A percentile compares a stretch with the other conserved stretches of the same genome.
Conservation (phyloP, 1,140 invertebrate species). For the Mya arenaria region DNA sequence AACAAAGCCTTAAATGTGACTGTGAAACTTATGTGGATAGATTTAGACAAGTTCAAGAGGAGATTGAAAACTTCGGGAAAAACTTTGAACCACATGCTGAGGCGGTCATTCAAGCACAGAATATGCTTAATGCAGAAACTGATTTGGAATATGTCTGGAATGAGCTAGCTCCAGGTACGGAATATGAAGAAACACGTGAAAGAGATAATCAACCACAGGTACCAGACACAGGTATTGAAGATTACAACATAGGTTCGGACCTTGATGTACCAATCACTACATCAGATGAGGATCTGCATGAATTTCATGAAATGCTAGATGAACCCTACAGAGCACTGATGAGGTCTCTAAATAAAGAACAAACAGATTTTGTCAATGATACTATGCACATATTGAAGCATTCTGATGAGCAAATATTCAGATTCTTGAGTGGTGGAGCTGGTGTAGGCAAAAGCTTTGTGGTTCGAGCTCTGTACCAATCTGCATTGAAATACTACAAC, state of each 20-base stretch:
- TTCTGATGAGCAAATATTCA: conserved; percentile 1
- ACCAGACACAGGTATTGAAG: not conserved
- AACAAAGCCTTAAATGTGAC: conserved; percentile 2
- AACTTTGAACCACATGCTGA: conserved; percentile 5
- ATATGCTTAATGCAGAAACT: conserved; percentile 9
- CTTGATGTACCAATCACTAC: conserved; percentile 7
- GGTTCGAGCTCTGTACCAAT: conserved; percentile 40
- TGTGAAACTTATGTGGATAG: conserved; percentile 6
- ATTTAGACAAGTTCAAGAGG: not conserved
- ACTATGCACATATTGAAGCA: not conserved
- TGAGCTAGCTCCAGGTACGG: conserved; percentile 15
- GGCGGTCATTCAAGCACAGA: conserved; percentile 18
- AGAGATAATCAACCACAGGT: not conserved
- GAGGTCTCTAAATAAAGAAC: conserved; percentile 3
- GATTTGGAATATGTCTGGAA: conserved; percentile 21
- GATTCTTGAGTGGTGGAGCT: conserved; percentile 45
- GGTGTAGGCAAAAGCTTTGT: conserved; percentile 50
- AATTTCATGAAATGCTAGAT: conserved; percentile 20
- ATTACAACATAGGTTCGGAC: conserved; percentile 28
- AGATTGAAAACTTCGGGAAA: not conserved
- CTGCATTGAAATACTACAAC: conserved; percentile 38
- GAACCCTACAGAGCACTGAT: not conserved
- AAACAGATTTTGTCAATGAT: not conserved
- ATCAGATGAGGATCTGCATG: conserved; percentile 9
- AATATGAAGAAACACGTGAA: conserved; percentile 9